A percentile compares a stretch with the other conserved stretches of the same genome.
Evolutionary conservation across 2,888 invertebrate species (phyloP).

Genomic region (Cryptus armator): DNA sequence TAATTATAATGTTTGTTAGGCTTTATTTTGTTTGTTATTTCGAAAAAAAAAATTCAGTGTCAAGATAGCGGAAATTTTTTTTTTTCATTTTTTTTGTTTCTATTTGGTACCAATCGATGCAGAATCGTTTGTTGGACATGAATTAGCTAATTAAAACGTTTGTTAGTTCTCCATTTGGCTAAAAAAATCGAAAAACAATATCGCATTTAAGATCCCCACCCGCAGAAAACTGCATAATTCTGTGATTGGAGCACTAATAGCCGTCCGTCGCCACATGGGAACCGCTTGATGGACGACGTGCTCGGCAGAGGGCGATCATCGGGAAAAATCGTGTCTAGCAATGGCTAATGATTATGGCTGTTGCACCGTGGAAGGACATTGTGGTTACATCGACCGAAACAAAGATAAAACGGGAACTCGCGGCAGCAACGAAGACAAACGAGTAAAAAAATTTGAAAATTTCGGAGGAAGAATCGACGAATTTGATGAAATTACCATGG

Average conservation of each 20-base stretch:
- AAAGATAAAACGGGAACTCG: constrained; percentile 61
- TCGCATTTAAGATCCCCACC: too few relatives aligned
- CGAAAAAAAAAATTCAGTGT: neutral
- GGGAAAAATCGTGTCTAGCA: neutral
- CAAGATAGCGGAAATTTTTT: neutral
- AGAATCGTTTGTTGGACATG: constrained; percentile 3
- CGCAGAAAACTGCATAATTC: too few relatives aligned
- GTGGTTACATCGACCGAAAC: constrained; percentile 58
- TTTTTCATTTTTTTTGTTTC: neutral
- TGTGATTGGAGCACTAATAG: too few relatives aligned
- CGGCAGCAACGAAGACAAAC: constrained; percentile 6
- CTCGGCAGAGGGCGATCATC: neutral
- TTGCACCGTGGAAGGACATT: constrained; percentile 78
- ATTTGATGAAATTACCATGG: constrained; percentile 78
- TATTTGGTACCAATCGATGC: neutral
- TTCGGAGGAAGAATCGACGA: constrained; percentile 71
- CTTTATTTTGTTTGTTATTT: neutral
- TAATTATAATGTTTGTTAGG: neutral
- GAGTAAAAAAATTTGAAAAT: constrained; percentile 1
- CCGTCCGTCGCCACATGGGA: too few relatives aligned
- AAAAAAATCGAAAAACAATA: too few relatives aligned
- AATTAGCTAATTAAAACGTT: constrained; percentile 2
- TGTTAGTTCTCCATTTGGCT: neutral
- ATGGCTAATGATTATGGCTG: neutral
- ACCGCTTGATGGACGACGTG: too few relatives aligned